Conservation (phyloP, 1,140 invertebrate species). For the Ctenoplectra terminalis region DNA sequence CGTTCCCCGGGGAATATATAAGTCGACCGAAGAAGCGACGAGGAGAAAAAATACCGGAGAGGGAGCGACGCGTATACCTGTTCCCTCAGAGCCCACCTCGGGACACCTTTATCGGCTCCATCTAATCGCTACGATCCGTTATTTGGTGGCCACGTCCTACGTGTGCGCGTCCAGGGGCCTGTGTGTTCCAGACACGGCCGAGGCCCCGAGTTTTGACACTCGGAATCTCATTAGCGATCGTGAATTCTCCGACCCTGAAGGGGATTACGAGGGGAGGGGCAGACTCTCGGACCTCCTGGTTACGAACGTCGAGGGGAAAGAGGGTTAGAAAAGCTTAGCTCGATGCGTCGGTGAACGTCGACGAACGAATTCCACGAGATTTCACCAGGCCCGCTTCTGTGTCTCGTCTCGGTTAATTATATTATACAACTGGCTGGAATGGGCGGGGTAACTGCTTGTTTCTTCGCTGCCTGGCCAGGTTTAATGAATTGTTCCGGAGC, state of each 20-base stretch:
- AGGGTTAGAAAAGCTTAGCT: neutral
- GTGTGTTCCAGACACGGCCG: neutral
- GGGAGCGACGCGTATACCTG: slow-evolving; percentile 46
- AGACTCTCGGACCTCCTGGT: neutral
- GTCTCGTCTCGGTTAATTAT: slow-evolving; percentile 31
- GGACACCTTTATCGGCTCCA: slow-evolving; percentile 70
- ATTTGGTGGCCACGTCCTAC: slow-evolving; percentile 69
- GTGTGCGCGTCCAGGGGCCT: neutral
- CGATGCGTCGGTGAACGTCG: neutral
- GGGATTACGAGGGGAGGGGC: slow-evolving; percentile 58
- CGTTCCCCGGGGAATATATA: slow-evolving; percentile 15
- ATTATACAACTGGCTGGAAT: slow-evolving; percentile 35
- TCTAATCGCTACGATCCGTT: slow-evolving; percentile 82
- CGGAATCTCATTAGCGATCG: slow-evolving; percentile 82
- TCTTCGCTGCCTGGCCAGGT: neutral
- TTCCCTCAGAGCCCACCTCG: slow-evolving; percentile 54
- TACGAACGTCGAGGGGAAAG: neutral
- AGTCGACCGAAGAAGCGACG: slow-evolving; percentile 22
- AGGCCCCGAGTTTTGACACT: slow-evolving; percentile 81
- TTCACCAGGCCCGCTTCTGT: neutral
- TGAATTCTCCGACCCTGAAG: slow-evolving; percentile 70
- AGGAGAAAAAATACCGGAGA: slow-evolving; percentile 37
- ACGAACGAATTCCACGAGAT: slow-evolving; percentile 32
- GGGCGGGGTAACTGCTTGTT: slow-evolving; percentile 23
- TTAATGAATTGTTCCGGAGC: slow-evolving; percentile 26